phyloP scores from a whole-genome alignment of 2,113 vertebrate species.

The Rhizomys pruinosus region DNA sequence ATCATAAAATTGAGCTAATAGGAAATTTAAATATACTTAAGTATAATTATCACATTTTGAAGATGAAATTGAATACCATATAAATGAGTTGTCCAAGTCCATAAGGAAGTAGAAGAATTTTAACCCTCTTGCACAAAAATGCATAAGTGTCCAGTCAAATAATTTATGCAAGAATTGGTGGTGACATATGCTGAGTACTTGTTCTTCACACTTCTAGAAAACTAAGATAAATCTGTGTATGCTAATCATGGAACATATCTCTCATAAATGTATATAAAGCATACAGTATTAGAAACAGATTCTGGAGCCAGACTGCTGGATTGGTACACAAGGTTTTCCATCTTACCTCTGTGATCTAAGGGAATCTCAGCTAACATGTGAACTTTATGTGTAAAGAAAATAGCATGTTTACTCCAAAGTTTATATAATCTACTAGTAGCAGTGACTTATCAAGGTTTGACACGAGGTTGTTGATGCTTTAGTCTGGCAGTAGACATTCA shows the following conservation, averaged over 20 bases:
- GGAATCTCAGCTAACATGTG: neutral
- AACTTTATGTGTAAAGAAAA: neutral
- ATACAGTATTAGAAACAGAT: neutral
- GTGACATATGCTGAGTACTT: neutral
- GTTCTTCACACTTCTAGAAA: neutral
- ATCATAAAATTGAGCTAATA: conserved; percentile 45
- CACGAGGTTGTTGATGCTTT: neutral
- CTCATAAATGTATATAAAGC: neutral
- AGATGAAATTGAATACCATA: conserved; percentile 51
- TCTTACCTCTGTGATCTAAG: neutral
- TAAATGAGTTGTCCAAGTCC: conserved; percentile 44
- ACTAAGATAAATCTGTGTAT: neutral
- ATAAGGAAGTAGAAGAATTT: neutral
- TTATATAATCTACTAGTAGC: neutral
- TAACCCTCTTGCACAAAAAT: too few species aligned
- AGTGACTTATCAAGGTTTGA: neutral
- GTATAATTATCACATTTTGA: conserved; percentile 51
- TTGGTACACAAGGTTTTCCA: neutral
- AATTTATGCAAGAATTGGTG: neutral
- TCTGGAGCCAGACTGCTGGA: neutral
- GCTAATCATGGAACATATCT: neutral
- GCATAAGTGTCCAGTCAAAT: neutral
- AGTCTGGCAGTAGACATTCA: neutral
- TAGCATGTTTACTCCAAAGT: neutral
- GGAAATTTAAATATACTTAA: conserved; percentile 51